Base-by-base conservation (phyloP, 2,888 invertebrate genomes). In the Frankliniella intonsa region DNA sequence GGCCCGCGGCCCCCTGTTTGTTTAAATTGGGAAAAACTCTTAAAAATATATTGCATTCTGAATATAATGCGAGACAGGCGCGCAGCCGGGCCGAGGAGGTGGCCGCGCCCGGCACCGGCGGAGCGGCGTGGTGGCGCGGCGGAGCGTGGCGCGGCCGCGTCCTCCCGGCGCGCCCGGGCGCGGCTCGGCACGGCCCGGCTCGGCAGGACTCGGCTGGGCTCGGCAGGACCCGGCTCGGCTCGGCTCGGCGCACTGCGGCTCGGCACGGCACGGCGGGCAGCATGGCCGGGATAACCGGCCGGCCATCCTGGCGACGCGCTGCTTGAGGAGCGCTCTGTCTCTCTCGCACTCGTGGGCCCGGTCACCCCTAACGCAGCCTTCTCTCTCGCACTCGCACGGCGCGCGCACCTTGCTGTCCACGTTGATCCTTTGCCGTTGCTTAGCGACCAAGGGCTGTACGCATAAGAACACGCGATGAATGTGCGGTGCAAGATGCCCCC, bases 1-100 rank as follows among this genome's bases (percentile, higher is more conserved):
- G n/a, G 62, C 0, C 62, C 62, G 62, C 7, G 17, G 14, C 14
- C 62, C 62, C 62, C 62, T 17, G 62, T 62, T 76, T 76, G 69
- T 76, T 76, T 76, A 76, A 76, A 76, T 76, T 76, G 69, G 17
- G 69, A n/a, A 76, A 76, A 76, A 76, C 69, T 84, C 84, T 84
- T 84, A 83, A 82, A 84, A 84, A 84, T 84, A 84, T 84, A 84
- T 84, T 84, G 84, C 84, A 84, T 84, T 84, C 83, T 84, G 83
- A 84, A 84, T 84, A 84, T 83, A 83, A 83, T 81, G 82, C 81
- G 81, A 81, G 81, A 7, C 83, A 84, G 84, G 84, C 80, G 82
- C 50, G 3, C 81, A 84, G 84, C 69, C 80, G 82, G n/a, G n/a
- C 11, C 55, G 17, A 84, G 83, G 84, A 84, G 84, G 81, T 83